Conservation (phyloP, 1,140 invertebrate species). For the Centruroides sculpturatus region DNA sequence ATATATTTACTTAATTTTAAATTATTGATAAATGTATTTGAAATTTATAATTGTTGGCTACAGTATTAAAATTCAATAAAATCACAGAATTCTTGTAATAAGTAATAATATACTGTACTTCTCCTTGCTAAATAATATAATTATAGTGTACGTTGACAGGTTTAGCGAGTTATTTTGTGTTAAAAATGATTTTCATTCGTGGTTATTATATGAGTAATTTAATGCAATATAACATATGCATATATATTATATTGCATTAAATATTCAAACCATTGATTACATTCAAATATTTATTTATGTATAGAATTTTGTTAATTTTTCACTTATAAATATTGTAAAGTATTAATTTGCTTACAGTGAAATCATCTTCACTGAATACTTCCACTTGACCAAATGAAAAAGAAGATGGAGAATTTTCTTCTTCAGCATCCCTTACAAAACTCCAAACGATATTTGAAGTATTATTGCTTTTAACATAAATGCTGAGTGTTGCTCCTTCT, state of each 20-base stretch:
- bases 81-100: too few species aligned
- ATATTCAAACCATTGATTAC: neutral
- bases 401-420: neutral
- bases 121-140: neutral
- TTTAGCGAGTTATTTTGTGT: neutral
- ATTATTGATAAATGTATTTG: too few species aligned
- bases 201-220: too few species aligned
- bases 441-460: constrained; percentile 8
- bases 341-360: neutral
- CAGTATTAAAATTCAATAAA: too few species aligned
- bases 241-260: neutral
- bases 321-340: neutral
- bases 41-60: too few species aligned
- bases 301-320: neutral
- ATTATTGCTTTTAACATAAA: constrained; percentile 5
- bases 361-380: constrained; percentile 1
- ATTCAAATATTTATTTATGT: neutral
- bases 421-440: neutral
- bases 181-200: neutral
- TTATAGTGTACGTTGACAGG: neutral
- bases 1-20: too few species aligned
- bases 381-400: constrained; percentile 8
- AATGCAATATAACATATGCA: too few species aligned
- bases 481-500: constrained; percentile 4
- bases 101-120: neutral